These are phyloP conservation scores for Mesorhabditis sp. DNA, from an alignment of 2,888 invertebrate species.

Conservation along the genomic window DNA sequence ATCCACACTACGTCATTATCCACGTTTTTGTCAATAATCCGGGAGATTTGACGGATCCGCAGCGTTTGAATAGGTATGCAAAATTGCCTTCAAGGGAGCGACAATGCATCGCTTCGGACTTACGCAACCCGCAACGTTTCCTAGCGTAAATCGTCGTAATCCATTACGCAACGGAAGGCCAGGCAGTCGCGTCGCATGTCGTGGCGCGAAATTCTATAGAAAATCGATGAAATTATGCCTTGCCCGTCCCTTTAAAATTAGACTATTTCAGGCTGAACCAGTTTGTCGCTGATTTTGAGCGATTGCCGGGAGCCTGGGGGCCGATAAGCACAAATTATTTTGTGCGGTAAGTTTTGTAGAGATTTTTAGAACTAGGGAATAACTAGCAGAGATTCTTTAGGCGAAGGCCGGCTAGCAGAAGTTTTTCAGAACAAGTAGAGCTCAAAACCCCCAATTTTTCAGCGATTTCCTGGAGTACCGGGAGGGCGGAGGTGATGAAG, in stretches of 20 bases:
- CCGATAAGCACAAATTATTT: not conserved
- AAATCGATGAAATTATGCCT: not conserved
- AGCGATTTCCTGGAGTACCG: not conserved
- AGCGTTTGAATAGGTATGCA: conserved; percentile 30
- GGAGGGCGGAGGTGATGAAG: not conserved
- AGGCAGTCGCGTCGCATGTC: too few relatives aligned
- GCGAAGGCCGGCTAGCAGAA: not conserved
- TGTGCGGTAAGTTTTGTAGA: not conserved
- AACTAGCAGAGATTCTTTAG: not conserved
- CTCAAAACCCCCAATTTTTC: not conserved
- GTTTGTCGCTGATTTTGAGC: not conserved
- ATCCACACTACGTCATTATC: conserved; percentile 45
- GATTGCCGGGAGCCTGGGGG: not conserved
- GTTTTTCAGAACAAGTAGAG: not conserved
- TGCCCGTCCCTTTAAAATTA: too few relatives aligned
- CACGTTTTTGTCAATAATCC: conserved; percentile 44
- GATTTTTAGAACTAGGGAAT: too few relatives aligned
- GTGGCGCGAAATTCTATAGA: not conserved
- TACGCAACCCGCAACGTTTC: too few relatives aligned
- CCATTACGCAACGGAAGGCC: too few relatives aligned
- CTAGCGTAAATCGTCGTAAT: too few relatives aligned
- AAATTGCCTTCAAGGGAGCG: not conserved
- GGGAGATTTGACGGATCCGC: conserved; percentile 41
- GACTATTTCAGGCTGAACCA: not conserved
- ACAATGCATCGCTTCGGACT: too few relatives aligned